Conservation (phyloP, 2,113 vertebrate species). For the Antennarius striatus region DNA sequence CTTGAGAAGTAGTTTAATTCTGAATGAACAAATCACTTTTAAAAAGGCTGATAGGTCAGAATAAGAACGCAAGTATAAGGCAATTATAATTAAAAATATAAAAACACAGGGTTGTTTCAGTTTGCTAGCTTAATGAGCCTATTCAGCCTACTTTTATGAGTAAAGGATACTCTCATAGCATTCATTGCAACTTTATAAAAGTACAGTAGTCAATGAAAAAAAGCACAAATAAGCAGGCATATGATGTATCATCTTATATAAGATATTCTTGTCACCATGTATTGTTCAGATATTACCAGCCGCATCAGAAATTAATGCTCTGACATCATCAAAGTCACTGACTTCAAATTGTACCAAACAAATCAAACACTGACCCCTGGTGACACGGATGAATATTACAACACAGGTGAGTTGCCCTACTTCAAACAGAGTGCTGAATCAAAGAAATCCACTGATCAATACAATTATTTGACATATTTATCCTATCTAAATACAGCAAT, state of each 20-base stretch:
- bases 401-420: no score
- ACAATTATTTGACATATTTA: no score
- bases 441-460: no score
- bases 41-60: slow-evolving; percentile 60
- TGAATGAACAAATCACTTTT: slow-evolving; percentile 69
- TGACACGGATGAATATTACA: slow-evolving; percentile 27
- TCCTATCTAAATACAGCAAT: no score
- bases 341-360: neutral
- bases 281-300: slow-evolving; percentile 32
- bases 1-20: slow-evolving; percentile 73
- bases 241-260: slow-evolving; percentile 2
- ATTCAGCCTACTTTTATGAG: slow-evolving; percentile 34
- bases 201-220: slow-evolving; percentile 2
- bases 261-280: neutral
- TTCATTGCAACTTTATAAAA: slow-evolving; percentile 29
- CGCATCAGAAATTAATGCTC: slow-evolving; percentile 31
- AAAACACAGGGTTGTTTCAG: slow-evolving; percentile 41
- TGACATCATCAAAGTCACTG: neutral
- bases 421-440: no score
- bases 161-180: slow-evolving; percentile 29
- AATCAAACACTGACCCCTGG: slow-evolving; percentile 66
- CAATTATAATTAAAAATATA: slow-evolving; percentile 59
- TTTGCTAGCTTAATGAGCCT: slow-evolving; percentile 47
- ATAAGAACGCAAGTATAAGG: slow-evolving; percentile 65
- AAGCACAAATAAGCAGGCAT: neutral